Evolutionary conservation across 2,797 vertebrate genomes (phyloP).

Genomic region (Polyboroides typus): DNA sequence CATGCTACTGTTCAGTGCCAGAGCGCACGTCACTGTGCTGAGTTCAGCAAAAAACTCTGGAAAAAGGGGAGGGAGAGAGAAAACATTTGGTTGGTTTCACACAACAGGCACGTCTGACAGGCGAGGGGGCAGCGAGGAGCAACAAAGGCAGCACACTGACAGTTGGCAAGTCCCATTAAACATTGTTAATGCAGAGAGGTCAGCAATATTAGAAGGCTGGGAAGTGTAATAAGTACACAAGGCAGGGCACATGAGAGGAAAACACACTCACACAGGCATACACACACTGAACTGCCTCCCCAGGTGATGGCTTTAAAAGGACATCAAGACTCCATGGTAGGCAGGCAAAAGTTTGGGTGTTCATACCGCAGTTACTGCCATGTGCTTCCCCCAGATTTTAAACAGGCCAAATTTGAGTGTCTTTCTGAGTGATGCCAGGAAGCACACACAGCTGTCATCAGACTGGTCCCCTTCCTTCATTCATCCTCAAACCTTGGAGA

Average conservation of each 20-base stretch:
- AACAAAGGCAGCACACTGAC: neutral
- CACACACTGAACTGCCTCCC: neutral
- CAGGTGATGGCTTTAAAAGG: neutral
- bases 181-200: neutral
- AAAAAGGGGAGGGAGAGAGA: neutral
- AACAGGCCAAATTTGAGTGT: neutral
- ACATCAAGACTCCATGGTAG: accelerated
- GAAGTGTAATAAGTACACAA: neutral
- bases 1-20: slow-evolving; percentile 86
- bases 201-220: neutral
- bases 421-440: neutral
- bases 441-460: neutral
- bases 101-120: neutral
- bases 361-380: neutral
- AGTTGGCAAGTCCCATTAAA: neutral
- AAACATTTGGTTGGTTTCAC: slow-evolving; percentile 1
- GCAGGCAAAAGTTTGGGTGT: neutral
- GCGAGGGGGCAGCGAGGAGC: neutral
- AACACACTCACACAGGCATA: neutral
- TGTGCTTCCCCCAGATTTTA: neutral
- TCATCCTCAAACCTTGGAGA: neutral
- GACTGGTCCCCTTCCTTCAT: neutral
- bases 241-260: neutral
- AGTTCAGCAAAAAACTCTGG: slow-evolving; percentile 89
- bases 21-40: slow-evolving; percentile 72